Evolutionary conservation across 2,888 invertebrate genomes (phyloP), one percentile per base, ranked within the genome.

Genomic region (Dysmachus trigonus): DNA sequence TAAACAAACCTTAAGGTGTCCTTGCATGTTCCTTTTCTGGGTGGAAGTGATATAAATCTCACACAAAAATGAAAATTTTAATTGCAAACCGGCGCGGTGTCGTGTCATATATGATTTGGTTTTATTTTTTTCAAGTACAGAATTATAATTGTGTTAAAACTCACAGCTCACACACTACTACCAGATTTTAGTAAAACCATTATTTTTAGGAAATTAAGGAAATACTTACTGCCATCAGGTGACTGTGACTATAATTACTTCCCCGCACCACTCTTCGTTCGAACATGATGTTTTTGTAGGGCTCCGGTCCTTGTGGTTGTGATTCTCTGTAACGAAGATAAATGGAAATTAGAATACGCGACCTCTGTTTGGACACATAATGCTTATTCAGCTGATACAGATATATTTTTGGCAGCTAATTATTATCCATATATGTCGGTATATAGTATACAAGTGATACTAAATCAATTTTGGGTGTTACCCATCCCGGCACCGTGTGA

Each of bases 251-350:
- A 92, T 95, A 96, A 88, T 96, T 97, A 92, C 95, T 96, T 89
- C 98, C 98, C 89, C 98, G 94, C 89, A 96, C 95, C 86, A 98
- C 95, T 89, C 97, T 94, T 90, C 95, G 95, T 91, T 98, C 98
- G 92, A 95, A 96, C 97, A 98, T 98, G 90, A 98, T 93, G 93
- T 98, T 98, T 90, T 95, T 94, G 91, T 95, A 96, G 10, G 94
- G 93, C 89, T 91, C 91, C 77, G 87, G 72, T 53, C 89, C 88
- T 82, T 90, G 90, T 82, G 90, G 88, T 82, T 90, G 90, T 82
- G 90, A 88, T 88, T 91, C 91, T 86, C 91, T 92, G 88, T 18
- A 90, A 90, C 72, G n/a, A 51, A 2, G 53, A 27, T 27, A 10
- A 53, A 22, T 22, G 8, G 53, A 53, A 53, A 53, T 53, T 8